Evolutionary conservation across 2,888 invertebrate species (phyloP), one percentile per base, ranked within the genome.

Genomic region (Mythimna loreyi): DNA sequence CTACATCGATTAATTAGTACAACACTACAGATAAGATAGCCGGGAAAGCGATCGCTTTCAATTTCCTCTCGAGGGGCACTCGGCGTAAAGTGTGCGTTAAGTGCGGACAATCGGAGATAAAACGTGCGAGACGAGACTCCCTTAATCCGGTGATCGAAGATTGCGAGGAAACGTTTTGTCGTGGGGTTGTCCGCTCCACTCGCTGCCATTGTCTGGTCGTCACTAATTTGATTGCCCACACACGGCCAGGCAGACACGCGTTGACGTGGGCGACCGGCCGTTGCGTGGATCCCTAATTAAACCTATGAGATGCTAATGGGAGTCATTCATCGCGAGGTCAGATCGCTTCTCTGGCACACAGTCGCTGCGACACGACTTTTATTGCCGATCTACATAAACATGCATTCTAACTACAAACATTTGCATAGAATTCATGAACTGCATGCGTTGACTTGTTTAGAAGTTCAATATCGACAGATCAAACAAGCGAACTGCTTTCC

Each of bases 91-190:
- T 95, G 93, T 83, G 94, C 94, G 95, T 95, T 94, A 95, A 96
- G 95, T 95, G 96, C 93, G 94, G 92, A 95, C 96, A 96, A 96
- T 95, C 95, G 96, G 90, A 95, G 96, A 96, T 96, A 96, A 96
- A 95, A 94, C 94, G 95, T 94, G 94, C 94, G 94, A 94, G 93
- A 94, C 93, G 93, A 91, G 92, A 92, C 92, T 92, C 96, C 96
- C 95, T 95, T 95, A 95, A 96, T 95, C 95, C 94, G 92, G 94
- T 93, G 96, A 95, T 96, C 96, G 94, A 94, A 95, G 95, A 96
- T 96, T 96, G 95, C 94, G 92, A 93, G 94, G 93, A 96, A 96
- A 93, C 95, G 95, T 94, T 96, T 95, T 95, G 96, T 95, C 94
- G 94, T 94, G 91, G 95, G 95, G 96, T 94, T 93, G 92, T 89